Conservation (phyloP, 2,888 invertebrate species). For the Bombylius major region DNA sequence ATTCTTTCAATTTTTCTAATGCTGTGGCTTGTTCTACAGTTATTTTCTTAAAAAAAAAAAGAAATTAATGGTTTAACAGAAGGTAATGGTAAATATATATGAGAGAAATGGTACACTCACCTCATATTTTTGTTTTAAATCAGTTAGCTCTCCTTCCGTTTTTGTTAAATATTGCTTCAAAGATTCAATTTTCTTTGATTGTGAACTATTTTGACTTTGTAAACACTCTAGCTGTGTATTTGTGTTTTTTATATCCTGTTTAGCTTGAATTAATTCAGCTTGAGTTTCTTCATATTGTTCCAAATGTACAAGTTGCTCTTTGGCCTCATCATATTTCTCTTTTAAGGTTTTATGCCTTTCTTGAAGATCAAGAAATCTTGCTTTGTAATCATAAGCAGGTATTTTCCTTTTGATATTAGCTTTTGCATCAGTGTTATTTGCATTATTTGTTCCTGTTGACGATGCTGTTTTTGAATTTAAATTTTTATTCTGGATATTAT, state of each 20-base stretch:
- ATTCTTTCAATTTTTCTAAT: conserved; percentile 20
- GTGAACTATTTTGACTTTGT: conserved; percentile 24
- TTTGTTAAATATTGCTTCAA: conserved; percentile 23
- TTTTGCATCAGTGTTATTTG: conserved; percentile 10
- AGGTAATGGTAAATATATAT: background rate
- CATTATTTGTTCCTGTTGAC: background rate
- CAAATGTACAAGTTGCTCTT: conserved; percentile 40
- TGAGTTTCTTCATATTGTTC: conserved; percentile 41
- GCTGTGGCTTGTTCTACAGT: conserved; percentile 21
- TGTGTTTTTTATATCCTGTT: conserved; percentile 23
- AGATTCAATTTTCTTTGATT: conserved; percentile 24
- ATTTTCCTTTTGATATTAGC: conserved; percentile 41
- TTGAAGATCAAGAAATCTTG: conserved; percentile 46
- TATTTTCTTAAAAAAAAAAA: conserved; percentile 19
- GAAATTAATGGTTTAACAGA: background rate
- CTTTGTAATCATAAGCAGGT: conserved; percentile 52
- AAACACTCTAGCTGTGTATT: conserved; percentile 21
- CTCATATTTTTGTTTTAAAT: conserved; percentile 21
- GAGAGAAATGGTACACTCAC: conserved; percentile 13
- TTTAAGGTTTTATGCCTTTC: conserved; percentile 46
- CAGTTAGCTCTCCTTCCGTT: conserved; percentile 24
- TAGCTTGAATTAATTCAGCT: conserved; percentile 23
- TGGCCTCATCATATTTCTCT: conserved; percentile 40
- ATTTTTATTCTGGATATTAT: background rate
- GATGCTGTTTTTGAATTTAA: background rate